Evolutionary conservation across 2,888 invertebrate genomes (phyloP), one percentile per base, ranked within the genome.

Genomic region (Cyrtodaria siliqua): DNA sequence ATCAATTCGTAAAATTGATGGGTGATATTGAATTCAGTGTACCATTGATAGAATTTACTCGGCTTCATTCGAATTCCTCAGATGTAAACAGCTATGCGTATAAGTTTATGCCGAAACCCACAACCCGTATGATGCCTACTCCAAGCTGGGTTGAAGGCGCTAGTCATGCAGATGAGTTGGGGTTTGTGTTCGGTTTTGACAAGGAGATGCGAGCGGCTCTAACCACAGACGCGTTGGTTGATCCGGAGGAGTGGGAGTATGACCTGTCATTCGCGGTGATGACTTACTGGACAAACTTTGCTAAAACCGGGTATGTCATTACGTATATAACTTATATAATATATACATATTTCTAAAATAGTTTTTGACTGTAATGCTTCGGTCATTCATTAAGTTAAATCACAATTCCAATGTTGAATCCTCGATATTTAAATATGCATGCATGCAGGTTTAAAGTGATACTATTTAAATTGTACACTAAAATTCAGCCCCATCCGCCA

Each of bases 281-380:
- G 42, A 53, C 52, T 14, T 52, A 52, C 52, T 63, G 63, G 63
- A 52, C 63, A 24, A 52, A 63, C 42, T 63, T 63, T 42, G 63
- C 52, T 38, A 63, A 63, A 52, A 53, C 63, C 2, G 63, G 63
- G 63, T 60, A 29, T n/a, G 60, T 60, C n/a, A 16, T 1, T 9
- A 23, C n/a, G n/a, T n/a, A n/a, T n/a, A n/a, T n/a, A n/a, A n/a
- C n/a, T n/a, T n/a, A n/a, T n/a, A n/a, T n/a, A n/a, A n/a, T n/a
- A n/a, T n/a, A n/a, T n/a, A n/a, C n/a, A n/a, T n/a, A n/a, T n/a
- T n/a, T n/a, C n/a, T n/a, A n/a, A n/a, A n/a, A n/a, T n/a, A n/a
- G n/a, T n/a, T n/a, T n/a, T n/a, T n/a, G n/a, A n/a, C n/a, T n/a
- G n/a, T n/a, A n/a, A n/a, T n/a, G n/a, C n/a, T n/a, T n/a, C n/a